Conservation (phyloP, 2,888 invertebrate genomes). For the Nineta flava region DNA sequence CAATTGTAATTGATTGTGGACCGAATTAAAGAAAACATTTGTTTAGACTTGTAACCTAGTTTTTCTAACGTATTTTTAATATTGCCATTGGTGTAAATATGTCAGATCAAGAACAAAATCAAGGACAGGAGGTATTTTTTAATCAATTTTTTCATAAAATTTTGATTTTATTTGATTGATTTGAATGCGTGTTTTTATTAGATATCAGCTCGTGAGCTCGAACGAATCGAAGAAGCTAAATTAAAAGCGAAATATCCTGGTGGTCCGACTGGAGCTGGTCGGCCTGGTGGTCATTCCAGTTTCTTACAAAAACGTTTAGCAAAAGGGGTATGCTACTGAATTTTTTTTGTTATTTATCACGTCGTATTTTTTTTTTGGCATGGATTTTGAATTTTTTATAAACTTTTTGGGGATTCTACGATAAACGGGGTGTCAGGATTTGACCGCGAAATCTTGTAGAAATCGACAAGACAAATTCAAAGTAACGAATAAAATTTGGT, state of each 20-base stretch:
- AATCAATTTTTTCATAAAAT: background rate
- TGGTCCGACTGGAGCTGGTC: conserved; percentile 45
- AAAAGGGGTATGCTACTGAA: conserved; percentile 60
- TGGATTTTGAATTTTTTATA: too few species aligned
- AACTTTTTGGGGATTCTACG: too few species aligned
- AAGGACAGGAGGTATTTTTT: background rate
- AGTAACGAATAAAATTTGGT: too few species aligned
- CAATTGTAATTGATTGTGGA: too few species aligned
- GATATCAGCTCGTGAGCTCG: conserved; percentile 50
- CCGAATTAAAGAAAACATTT: too few species aligned
- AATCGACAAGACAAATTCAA: too few species aligned
- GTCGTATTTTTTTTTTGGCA: too few species aligned
- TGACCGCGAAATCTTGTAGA: too few species aligned
- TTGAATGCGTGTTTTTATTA: conserved; percentile 14
- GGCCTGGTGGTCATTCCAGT: conserved; percentile 68
- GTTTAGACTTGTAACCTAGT: too few species aligned
- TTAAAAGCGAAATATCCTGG: conserved; percentile 81
- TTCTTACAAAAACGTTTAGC: conserved; percentile 87
- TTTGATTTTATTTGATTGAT: background rate
- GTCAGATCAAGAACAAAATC: background rate
- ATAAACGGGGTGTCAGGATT: too few species aligned
- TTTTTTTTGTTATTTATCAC: background rate
- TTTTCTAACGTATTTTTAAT: too few species aligned
- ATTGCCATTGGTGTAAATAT: background rate
- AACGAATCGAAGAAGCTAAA: conserved; percentile 84